These are phyloP conservation scores for Myopa tessellatipennis DNA, from an alignment of 2,888 invertebrate genomes.

Conservation along the genomic window DNA sequence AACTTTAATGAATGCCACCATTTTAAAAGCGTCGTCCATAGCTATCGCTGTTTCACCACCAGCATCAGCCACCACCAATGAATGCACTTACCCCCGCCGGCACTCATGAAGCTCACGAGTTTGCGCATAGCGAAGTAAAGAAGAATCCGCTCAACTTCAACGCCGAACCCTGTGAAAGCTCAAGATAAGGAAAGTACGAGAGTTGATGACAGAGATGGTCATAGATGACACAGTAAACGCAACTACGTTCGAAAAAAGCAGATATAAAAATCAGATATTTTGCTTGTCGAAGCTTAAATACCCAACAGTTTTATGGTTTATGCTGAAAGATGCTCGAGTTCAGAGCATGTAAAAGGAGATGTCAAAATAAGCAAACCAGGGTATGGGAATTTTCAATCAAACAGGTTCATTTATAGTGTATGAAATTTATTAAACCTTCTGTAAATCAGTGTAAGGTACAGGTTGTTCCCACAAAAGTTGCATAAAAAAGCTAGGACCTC, in stretches of 20 bases:
- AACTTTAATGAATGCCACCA: slow-evolving; percentile 25
- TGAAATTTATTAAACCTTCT: too few relatives aligned
- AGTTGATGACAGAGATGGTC: not conserved
- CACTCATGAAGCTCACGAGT: slow-evolving; percentile 17
- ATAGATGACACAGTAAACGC: slow-evolving; percentile 4
- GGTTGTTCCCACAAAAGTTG: too few relatives aligned
- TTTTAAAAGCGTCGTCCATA: slow-evolving; percentile 16
- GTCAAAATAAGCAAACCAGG: not conserved
- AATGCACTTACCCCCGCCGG: not conserved
- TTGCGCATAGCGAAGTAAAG: slow-evolving; percentile 27
- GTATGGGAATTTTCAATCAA: not conserved
- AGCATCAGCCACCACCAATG: slow-evolving; percentile 11
- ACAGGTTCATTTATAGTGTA: not conserved
- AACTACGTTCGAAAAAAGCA: not conserved
- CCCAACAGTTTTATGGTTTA: too few relatives aligned
- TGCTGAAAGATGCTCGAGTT: too few relatives aligned
- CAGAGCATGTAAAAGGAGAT: not conserved
- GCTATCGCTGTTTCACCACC: not conserved
- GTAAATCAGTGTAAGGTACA: too few relatives aligned
- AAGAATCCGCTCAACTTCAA: slow-evolving; percentile 10
- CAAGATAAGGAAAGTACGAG: slow-evolving; percentile 13
- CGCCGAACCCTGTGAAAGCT: not conserved
- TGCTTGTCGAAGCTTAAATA: not conserved
- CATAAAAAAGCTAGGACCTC: too few relatives aligned
- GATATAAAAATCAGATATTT: not conserved